phyloP scores from a whole-genome alignment of 2,113 vertebrate genomes.

The Hippolais icterina region DNA sequence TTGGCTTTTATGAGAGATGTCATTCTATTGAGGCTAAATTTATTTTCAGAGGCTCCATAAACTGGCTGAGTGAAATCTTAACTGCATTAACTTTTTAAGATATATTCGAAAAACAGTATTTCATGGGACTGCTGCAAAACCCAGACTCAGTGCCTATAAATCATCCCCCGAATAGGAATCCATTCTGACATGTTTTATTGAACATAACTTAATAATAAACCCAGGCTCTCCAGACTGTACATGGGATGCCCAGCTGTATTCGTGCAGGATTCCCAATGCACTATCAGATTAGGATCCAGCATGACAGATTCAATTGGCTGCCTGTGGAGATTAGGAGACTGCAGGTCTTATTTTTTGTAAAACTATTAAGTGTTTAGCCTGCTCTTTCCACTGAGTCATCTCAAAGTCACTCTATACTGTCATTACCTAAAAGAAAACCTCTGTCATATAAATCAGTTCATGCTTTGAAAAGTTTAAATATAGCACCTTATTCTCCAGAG shows the following conservation, averaged over 20 bases:
- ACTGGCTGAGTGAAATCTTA: slow-evolving; percentile 46
- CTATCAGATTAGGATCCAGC: slow-evolving; percentile 11
- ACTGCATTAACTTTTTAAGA: slow-evolving; percentile 66
- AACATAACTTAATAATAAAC: slow-evolving; percentile 52
- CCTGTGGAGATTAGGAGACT: neutral
- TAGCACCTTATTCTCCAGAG: neutral
- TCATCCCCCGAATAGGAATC: slow-evolving; percentile 42
- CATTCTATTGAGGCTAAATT: slow-evolving; percentile 65
- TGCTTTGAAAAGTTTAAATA: neutral
- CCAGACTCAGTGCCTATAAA: neutral
- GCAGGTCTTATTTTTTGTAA: neutral
- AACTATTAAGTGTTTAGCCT: neutral
- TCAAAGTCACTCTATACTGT: neutral
- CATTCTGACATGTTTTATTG: slow-evolving; percentile 49
- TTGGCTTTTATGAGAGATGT: slow-evolving; percentile 61
- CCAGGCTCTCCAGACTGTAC: neutral
- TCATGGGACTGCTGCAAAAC: slow-evolving; percentile 30
- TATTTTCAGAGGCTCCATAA: slow-evolving; percentile 61
- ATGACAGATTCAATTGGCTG: slow-evolving; percentile 14
- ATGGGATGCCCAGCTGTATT: neutral
- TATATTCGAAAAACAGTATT: slow-evolving; percentile 39
- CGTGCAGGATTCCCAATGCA: neutral
- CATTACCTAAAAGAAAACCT: neutral
- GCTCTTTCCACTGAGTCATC: neutral
- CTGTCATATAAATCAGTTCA: neutral